Percentiles rank a stretch among this genome's conserved stretches.
Conservation (phyloP, 2,888 invertebrate genomes). For the Polyploca ridens region DNA sequence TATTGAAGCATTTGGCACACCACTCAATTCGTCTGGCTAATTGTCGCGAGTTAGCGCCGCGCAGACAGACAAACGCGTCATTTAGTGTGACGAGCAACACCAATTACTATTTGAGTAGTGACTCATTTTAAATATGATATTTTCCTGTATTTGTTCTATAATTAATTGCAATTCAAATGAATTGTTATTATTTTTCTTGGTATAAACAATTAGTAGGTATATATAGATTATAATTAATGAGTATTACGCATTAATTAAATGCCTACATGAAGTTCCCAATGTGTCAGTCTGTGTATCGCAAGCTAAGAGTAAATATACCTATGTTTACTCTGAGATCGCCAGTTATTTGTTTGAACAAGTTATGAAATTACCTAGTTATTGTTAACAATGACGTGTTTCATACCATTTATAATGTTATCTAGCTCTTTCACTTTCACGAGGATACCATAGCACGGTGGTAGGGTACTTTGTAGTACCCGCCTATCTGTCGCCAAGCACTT, state of each 20-base stretch:
- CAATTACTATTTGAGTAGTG: not conserved
- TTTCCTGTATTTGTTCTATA: not conserved
- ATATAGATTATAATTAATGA: not conserved
- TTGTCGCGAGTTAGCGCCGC: slow-evolving; percentile 23
- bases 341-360: too few relatives aligned
- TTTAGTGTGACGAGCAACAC: not conserved
- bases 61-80: slow-evolving; percentile 12
- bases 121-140: not conserved
- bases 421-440: too few relatives aligned
- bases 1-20: slow-evolving; percentile 12
- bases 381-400: too few relatives aligned
- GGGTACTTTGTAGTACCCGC: too few relatives aligned
- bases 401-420: too few relatives aligned
- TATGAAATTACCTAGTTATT: too few relatives aligned
- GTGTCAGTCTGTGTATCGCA: not conserved
- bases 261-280: too few relatives aligned
- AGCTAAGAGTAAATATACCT: too few relatives aligned
- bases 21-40: slow-evolving; percentile 25
- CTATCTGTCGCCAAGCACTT: too few relatives aligned
- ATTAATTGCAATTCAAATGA: not conserved
- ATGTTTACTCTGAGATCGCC: too few relatives aligned
- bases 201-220: not conserved
- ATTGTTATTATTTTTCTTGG: not conserved
- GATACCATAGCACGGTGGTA: too few relatives aligned
- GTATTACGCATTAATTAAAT: not conserved